A percentile compares a stretch with the other conserved stretches of the same genome.
Evolutionary conservation across 1,140 invertebrate species (phyloP).

Genomic region (Camponotus vicinus): DNA sequence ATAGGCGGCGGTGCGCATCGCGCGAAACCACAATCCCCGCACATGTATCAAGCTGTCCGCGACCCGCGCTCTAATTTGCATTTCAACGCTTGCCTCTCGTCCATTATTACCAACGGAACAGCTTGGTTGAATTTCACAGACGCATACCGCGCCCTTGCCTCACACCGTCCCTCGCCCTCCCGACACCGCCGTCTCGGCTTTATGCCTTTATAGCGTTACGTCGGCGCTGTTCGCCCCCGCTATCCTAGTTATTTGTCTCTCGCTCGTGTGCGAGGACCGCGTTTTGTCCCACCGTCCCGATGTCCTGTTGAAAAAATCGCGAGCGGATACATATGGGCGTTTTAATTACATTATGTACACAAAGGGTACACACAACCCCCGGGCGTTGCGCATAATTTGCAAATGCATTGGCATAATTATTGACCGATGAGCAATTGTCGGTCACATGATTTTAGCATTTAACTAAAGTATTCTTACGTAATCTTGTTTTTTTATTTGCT

Average conservation of each 20-base stretch:
- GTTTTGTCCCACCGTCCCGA: conserved; percentile 12
- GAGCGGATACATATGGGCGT: not conserved
- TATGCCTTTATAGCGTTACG: conserved; percentile 49
- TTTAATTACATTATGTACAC: conserved; percentile 53
- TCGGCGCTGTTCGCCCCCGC: conserved; percentile 57
- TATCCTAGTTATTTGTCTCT: conserved; percentile 55
- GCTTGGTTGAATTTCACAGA: conserved; percentile 82
- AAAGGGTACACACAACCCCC: not conserved
- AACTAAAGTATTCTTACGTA: not conserved
- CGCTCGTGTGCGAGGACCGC: conserved; percentile 1
- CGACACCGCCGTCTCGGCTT: conserved; percentile 51
- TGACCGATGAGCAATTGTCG: not conserved
- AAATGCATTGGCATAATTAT: not conserved
- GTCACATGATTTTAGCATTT: not conserved
- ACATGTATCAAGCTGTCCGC: conserved; percentile 85
- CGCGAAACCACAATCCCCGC: conserved; percentile 84
- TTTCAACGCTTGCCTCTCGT: conserved; percentile 85
- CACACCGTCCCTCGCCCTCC: conserved; percentile 7
- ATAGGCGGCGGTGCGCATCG: conserved; percentile 81
- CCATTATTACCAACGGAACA: conserved; percentile 82
- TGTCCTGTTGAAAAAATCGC: conserved; percentile 47
- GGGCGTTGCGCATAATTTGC: not conserved
- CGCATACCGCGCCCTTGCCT: conserved; percentile 73
- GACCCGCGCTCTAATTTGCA: conserved; percentile 85
- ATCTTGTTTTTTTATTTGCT: not conserved